Percentiles rank a stretch among this genome's conserved stretches.
phyloP scores from a whole-genome alignment of 1,140 invertebrate genomes.

The Atopsyche davidsoni region DNA sequence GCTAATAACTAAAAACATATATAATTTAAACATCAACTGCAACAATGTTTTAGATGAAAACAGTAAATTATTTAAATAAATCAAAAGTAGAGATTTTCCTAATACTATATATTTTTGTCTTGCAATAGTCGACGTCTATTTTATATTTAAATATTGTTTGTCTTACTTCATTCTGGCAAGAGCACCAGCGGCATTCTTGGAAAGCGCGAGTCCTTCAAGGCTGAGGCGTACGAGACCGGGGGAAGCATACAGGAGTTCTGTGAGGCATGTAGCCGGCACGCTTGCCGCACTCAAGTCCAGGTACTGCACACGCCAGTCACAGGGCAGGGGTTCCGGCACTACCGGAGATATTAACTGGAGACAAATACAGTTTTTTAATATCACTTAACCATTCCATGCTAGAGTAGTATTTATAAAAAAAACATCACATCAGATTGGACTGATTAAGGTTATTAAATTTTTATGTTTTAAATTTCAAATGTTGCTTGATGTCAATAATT shows the following conservation, averaged over 20 bases:
- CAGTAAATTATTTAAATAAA: background rate
- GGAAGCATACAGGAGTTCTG: slow-evolving; percentile 60
- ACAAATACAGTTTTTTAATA: slow-evolving; percentile 23
- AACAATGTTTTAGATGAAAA: too few species aligned
- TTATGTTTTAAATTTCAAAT: slow-evolving; percentile 1
- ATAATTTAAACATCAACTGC: too few species aligned
- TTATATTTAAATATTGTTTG: slow-evolving; percentile 53
- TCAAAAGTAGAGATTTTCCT: background rate
- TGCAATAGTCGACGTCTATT: background rate
- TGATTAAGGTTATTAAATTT: too few species aligned
- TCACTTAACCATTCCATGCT: too few species aligned
- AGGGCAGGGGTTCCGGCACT: slow-evolving; percentile 36
- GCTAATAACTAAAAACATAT: too few species aligned
- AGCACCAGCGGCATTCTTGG: slow-evolving; percentile 54
- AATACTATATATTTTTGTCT: too few species aligned
- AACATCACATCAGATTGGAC: too few species aligned
- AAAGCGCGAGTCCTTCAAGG: slow-evolving; percentile 67
- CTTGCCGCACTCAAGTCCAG: slow-evolving; percentile 78
- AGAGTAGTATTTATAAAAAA: too few species aligned
- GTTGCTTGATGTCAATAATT: background rate
- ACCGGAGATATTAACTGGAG: slow-evolving; percentile 48
- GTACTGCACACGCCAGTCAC: slow-evolving; percentile 60
- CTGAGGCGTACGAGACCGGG: slow-evolving; percentile 72
- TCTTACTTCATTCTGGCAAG: slow-evolving; percentile 62
- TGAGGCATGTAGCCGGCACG: slow-evolving; percentile 55